Evolutionary conservation across 2,797 vertebrate genomes (phyloP).

Genomic region (Acipenser oxyrinchus): DNA sequence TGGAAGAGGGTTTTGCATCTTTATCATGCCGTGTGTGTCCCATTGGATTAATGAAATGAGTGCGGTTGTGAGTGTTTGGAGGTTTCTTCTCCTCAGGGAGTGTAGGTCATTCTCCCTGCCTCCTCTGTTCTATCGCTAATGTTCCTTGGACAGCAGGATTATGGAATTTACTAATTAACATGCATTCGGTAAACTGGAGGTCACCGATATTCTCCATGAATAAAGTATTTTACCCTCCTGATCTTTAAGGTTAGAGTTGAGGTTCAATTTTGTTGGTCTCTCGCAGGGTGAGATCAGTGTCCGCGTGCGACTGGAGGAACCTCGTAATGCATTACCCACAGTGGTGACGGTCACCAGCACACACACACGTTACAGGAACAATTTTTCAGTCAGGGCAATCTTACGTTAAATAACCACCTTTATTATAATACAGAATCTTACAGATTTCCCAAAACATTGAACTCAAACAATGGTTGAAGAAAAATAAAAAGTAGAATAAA

Average conservation of each 20-base stretch:
- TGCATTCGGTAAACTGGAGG: neutral
- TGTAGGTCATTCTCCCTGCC: neutral
- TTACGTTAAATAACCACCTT: neutral
- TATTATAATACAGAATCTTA: neutral
- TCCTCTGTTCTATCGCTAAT: neutral
- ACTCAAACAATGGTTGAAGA: neutral
- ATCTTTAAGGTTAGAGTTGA: conserved; percentile 21
- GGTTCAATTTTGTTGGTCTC: neutral
- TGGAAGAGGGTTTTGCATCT: too few species aligned
- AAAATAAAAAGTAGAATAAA: too few species aligned
- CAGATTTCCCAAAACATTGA: neutral
- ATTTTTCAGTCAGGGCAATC: neutral
- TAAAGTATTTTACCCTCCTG: conserved; percentile 8
- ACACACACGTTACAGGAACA: neutral
- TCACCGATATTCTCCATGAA: conserved; percentile 9
- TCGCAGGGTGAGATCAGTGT: neutral
- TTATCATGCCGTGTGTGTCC: too few species aligned
- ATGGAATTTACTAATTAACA: conserved; percentile 9
- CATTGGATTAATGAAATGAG: neutral
- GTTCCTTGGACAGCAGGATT: conserved; percentile 5
- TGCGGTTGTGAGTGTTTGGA: neutral
- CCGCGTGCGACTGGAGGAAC: neutral
- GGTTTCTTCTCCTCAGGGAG: neutral
- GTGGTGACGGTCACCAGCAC: neutral
- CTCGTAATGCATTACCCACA: neutral